Evolutionary conservation across 2,797 vertebrate genomes (phyloP).

Genomic region (Anguilla pacifica): DNA sequence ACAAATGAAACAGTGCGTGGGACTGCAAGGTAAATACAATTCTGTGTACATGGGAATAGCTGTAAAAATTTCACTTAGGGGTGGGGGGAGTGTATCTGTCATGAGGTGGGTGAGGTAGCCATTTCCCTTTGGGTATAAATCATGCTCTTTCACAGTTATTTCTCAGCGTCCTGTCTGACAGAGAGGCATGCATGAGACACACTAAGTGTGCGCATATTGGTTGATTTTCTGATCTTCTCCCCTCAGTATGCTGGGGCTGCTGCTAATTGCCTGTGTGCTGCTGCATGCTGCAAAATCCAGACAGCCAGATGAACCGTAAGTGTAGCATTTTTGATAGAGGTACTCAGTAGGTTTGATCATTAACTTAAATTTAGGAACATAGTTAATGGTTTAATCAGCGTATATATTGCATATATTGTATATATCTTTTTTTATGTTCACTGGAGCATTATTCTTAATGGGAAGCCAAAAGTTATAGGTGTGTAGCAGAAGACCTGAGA

Average conservation of each 20-base stretch:
- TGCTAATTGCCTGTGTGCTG: neutral
- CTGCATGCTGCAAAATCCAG: neutral
- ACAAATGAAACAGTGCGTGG: no score
- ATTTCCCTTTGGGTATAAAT: neutral
- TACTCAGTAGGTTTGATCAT: neutral
- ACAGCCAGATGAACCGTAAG: neutral
- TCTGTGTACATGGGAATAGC: no score
- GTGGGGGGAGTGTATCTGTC: no score
- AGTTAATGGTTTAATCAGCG: no score
- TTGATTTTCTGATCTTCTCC: neutral
- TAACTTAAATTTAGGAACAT: no score
- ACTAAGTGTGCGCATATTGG: neutral
- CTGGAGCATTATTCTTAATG: neutral
- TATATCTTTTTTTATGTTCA: no score
- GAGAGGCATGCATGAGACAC: neutral
- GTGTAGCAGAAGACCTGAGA: neutral
- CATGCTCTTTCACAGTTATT: neutral
- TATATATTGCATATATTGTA: no score
- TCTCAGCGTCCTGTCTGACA: neutral
- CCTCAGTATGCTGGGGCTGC: neutral
- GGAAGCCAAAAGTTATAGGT: neutral
- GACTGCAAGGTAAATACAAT: no score
- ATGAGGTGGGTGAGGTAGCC: neutral
- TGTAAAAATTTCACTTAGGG: no score
- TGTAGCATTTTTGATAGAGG: neutral